Evolutionary conservation across 2,797 vertebrate genomes (phyloP).

Genomic region (Mormyrops boulengeri): DNA sequence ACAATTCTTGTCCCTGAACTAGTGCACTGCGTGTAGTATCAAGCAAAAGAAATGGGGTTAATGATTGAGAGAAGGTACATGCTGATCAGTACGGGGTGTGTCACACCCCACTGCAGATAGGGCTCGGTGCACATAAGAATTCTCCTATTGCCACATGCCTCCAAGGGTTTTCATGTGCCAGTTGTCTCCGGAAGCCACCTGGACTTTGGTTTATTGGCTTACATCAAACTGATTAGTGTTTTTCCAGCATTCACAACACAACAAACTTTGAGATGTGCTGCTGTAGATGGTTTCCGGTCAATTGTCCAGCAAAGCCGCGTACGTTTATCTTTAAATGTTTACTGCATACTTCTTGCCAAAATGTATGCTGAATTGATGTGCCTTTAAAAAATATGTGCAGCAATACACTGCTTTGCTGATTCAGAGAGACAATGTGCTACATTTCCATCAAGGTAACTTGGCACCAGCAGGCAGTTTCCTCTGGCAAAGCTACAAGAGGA

Average conservation of each 20-base stretch:
- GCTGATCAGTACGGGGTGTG: background rate
- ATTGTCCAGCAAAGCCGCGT: background rate
- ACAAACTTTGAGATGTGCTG: background rate
- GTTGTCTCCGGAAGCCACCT: background rate
- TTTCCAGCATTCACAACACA: background rate
- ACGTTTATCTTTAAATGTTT: background rate
- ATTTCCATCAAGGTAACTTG: constrained; percentile 15
- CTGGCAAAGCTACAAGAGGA: constrained; percentile 19
- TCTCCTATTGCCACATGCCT: background rate
- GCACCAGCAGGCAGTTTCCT: background rate
- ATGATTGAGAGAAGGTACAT: constrained; percentile 13
- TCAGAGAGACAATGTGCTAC: background rate
- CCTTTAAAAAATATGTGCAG: background rate
- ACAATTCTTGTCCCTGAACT: background rate
- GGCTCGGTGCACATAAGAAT: background rate
- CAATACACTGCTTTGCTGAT: background rate
- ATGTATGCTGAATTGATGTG: background rate
- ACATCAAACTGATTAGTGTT: background rate
- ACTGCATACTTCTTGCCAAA: background rate
- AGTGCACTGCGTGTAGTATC: background rate
- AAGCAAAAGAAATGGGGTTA: background rate
- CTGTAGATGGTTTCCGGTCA: background rate
- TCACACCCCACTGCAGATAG: background rate
- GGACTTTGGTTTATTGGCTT: constrained; percentile 5
- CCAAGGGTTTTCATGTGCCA: background rate